These are phyloP conservation scores for Stigmatopora nigra DNA, from an alignment of 2,113 vertebrate genomes.

Conservation along the genomic window DNA sequence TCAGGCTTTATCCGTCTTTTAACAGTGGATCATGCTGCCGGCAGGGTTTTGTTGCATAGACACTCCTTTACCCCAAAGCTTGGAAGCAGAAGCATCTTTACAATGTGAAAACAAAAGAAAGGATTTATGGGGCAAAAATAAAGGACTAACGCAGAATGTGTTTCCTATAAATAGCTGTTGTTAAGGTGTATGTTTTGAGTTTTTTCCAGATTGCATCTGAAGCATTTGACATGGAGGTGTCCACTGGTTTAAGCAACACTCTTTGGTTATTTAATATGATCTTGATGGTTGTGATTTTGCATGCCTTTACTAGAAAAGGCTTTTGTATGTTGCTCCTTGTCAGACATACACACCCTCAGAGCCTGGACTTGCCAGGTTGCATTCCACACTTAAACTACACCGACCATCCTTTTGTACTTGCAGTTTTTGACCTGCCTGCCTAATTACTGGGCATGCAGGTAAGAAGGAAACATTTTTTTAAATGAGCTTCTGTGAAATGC, in stretches of 20 bases:
- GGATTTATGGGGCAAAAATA: conserved; percentile 19
- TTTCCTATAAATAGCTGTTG: conserved; percentile 18
- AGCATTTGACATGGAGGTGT: conserved; percentile 6
- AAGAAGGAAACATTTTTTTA: conserved; percentile 35
- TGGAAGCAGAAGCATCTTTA: conserved; percentile 8
- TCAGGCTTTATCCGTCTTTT: conserved; percentile 1
- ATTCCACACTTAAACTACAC: conserved; percentile 57
- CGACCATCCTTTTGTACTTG: conserved; percentile 49
- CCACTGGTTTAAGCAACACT: conserved; percentile 26
- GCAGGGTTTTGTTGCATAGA: not conserved
- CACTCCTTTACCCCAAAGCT: conserved; percentile 9
- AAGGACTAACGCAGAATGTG: conserved; percentile 13
- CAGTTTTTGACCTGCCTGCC: conserved; percentile 38
- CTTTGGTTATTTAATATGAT: conserved; percentile 9
- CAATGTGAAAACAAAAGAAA: conserved; percentile 6
- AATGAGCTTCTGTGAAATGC: conserved; percentile 31
- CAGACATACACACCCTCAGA: conserved; percentile 16
- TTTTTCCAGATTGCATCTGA: conserved; percentile 20
- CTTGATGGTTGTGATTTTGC: conserved; percentile 32
- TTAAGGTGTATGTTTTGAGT: conserved; percentile 8
- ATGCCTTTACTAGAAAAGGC: conserved; percentile 14
- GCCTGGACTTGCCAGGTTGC: conserved; percentile 44
- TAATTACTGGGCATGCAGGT: conserved; percentile 42
- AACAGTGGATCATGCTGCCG: not conserved
- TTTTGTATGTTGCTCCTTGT: conserved; percentile 22